phyloP scores from a whole-genome alignment of 1,140 invertebrate species.

The Orius insidiosus region DNA sequence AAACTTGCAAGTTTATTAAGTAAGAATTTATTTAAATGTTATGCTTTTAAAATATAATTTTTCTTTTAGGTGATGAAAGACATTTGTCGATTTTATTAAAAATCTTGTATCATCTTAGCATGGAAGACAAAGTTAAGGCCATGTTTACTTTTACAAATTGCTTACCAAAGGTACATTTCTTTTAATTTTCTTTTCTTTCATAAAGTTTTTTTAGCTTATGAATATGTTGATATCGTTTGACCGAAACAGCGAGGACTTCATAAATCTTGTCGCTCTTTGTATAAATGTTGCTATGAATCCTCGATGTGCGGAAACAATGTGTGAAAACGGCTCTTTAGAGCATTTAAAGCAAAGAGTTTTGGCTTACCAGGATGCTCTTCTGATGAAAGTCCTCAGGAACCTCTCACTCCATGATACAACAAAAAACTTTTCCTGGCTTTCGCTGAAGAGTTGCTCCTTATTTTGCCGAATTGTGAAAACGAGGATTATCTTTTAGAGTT shows the following conservation, averaged over 20 bases:
- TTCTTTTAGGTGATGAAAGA: constrained; percentile 56
- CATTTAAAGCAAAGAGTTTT: constrained; percentile 61
- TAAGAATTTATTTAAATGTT: too few species aligned
- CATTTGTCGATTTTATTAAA: constrained; percentile 71
- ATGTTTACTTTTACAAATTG: constrained; percentile 94
- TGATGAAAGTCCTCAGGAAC: constrained; percentile 92
- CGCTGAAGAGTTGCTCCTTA: constrained; percentile 75
- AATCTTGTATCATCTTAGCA: constrained; percentile 84
- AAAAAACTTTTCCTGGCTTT: constrained; percentile 80
- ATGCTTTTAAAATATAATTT: constrained; percentile 13
- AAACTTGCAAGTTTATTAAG: constrained; percentile 80
- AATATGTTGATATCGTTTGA: constrained; percentile 59
- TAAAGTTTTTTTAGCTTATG: constrained; percentile 40
- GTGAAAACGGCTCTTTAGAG: constrained; percentile 58
- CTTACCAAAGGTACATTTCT: constrained; percentile 60
- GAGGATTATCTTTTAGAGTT: constrained; percentile 79
- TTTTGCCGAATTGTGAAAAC: constrained; percentile 54
- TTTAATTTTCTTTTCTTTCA: too few species aligned
- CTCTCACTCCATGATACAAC: constrained; percentile 76
- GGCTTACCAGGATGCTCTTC: constrained; percentile 62
- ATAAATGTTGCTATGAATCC: constrained; percentile 82
- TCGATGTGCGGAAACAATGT: constrained; percentile 76
- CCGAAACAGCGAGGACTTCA: constrained; percentile 42
- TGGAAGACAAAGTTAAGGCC: constrained; percentile 85
- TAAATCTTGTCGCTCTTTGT: constrained; percentile 69